phyloP scores from a whole-genome alignment of 1,140 invertebrate genomes.

The Ceratina australensis region DNA sequence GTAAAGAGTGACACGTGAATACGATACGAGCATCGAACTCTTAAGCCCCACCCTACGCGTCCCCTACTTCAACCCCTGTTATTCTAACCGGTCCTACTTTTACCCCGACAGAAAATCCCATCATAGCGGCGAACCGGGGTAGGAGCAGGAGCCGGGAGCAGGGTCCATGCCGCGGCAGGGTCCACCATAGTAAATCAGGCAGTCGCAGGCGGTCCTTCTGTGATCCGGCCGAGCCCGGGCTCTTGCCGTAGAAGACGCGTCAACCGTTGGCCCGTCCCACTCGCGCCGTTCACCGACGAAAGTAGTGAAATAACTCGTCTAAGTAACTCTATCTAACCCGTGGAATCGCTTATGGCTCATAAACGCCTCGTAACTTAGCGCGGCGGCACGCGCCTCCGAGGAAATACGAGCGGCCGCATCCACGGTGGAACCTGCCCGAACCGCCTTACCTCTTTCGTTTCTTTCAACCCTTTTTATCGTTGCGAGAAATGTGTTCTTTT shows the following conservation, averaged over 20 bases:
- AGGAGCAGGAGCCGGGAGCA: constrained; percentile 16
- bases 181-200: constrained; percentile 78
- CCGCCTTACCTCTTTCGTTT: neutral
- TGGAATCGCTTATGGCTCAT: constrained; percentile 77
- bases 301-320: constrained; percentile 75
- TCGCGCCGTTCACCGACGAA: constrained; percentile 53
- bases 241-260: constrained; percentile 54
- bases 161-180: constrained; percentile 61
- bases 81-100: constrained; percentile 70
- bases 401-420: constrained; percentile 56
- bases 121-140: constrained; percentile 60
- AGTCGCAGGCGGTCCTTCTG: constrained; percentile 78
- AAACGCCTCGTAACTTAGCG: constrained; percentile 78
- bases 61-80: constrained; percentile 20
- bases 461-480: too few relatives aligned
- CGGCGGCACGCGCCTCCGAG: constrained; percentile 74
- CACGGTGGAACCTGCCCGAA: neutral
- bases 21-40: constrained; percentile 34
- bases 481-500: neutral
- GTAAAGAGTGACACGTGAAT: constrained; percentile 31
- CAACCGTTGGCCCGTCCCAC: constrained; percentile 57
- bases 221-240: constrained; percentile 71
- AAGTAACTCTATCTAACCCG: constrained; percentile 73
- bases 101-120: constrained; percentile 68
- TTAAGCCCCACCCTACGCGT: constrained; percentile 71